Conservation (phyloP, 2,113 vertebrate genomes). For the Melierax canorus region DNA sequence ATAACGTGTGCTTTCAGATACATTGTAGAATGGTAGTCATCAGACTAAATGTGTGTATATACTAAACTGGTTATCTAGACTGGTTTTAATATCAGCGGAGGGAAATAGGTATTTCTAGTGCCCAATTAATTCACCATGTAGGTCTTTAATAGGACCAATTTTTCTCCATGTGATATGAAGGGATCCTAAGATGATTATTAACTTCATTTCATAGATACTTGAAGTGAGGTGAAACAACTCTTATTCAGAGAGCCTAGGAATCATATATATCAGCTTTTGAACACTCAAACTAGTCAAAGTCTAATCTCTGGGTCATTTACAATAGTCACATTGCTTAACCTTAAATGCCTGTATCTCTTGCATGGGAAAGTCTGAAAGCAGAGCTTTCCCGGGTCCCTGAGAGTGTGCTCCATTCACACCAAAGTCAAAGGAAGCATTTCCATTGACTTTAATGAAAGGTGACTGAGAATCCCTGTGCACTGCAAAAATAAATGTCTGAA, state of each 20-base stretch:
- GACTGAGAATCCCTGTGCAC: background rate
- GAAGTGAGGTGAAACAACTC: background rate
- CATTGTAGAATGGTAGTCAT: background rate
- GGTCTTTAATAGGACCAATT: background rate
- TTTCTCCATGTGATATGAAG: background rate
- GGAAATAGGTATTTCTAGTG: background rate
- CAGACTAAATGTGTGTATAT: background rate
- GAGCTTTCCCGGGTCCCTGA: background rate
- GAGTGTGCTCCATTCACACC: background rate
- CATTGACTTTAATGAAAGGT: background rate
- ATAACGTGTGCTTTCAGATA: background rate
- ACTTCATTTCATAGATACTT: background rate
- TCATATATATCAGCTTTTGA: background rate
- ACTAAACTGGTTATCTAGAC: background rate
- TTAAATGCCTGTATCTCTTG: background rate
- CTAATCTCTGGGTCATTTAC: background rate
- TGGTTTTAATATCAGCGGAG: background rate
- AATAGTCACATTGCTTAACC: background rate
- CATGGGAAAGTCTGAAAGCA: background rate
- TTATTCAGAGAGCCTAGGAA: background rate
- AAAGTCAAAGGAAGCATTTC: background rate
- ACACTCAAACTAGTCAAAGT: background rate
- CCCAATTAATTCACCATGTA: background rate
- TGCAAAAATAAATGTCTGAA: background rate
- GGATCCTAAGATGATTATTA: background rate